Conservation (phyloP, 2,113 vertebrate species). For the Indicator maculatus region DNA sequence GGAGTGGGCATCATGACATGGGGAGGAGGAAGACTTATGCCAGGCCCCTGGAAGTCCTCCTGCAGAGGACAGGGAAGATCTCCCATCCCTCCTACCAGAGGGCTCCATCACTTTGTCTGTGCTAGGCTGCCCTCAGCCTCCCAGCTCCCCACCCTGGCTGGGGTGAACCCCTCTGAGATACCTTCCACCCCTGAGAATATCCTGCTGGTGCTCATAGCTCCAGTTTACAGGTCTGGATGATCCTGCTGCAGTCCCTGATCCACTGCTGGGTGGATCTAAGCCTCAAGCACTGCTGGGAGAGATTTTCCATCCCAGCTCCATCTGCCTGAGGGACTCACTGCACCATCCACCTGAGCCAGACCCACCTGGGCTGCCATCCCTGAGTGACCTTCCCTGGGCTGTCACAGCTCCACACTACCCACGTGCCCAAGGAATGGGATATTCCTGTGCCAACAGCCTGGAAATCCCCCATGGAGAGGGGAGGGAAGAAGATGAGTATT, state of each 20-base stretch:
- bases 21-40: background rate
- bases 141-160: background rate
- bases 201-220: background rate
- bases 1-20: rapidly evolving
- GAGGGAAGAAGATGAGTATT: background rate
- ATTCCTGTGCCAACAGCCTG: background rate
- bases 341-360: background rate
- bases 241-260: background rate
- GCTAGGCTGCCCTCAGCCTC: background rate
- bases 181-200: background rate
- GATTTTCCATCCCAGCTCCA: background rate
- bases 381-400: background rate
- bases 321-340: background rate
- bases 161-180: background rate
- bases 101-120: background rate
- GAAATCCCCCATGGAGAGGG: background rate
- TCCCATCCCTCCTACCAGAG: background rate
- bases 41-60: background rate
- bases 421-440: background rate
- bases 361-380: background rate
- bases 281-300: background rate
- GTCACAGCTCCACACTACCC: background rate
- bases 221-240: rapidly evolving
- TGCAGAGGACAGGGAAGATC: background rate
- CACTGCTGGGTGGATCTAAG: background rate